Evolutionary conservation across 2,888 invertebrate genomes (phyloP).

Genomic region (Phaonia tiefii): DNA sequence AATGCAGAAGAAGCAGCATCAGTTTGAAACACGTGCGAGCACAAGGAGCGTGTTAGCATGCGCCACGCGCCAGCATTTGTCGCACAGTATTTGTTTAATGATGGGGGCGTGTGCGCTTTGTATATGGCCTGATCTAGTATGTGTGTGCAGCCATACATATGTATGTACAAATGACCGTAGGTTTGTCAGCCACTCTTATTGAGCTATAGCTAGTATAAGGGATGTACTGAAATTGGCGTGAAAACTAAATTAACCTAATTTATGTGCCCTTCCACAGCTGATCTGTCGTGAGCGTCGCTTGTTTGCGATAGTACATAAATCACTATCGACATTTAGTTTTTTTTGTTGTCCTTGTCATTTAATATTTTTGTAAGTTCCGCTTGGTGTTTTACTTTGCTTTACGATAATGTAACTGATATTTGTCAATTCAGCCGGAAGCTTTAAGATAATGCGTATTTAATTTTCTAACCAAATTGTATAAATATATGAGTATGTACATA

Average conservation of each 20-base stretch:
- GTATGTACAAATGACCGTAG: no score
- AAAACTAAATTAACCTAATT: conserved; percentile 68
- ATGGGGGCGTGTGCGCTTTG: conserved; percentile 67
- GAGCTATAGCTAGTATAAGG: conserved; percentile 42
- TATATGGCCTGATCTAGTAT: background rate
- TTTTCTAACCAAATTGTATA: no score
- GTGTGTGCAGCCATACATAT: background rate
- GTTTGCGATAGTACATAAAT: no score
- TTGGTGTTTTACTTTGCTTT: no score
- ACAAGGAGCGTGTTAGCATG: conserved; percentile 58
- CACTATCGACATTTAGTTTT: no score
- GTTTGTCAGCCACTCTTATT: conserved; percentile 11
- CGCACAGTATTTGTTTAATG: conserved; percentile 68
- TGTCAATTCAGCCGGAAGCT: no score
- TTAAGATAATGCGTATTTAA: no score
- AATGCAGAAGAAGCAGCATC: conserved; percentile 44
- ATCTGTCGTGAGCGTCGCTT: background rate
- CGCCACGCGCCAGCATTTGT: conserved; percentile 66
- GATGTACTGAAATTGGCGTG: conserved; percentile 63
- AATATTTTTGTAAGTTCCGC: no score
- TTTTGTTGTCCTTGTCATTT: no score
- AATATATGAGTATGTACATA: no score
- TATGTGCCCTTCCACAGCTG: conserved; percentile 55
- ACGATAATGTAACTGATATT: no score
- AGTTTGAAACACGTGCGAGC: conserved; percentile 59